Evolutionary conservation across 2,113 vertebrate species (phyloP), one percentile per base, ranked within the genome.

Genomic region (Entosphenus tridentatus): DNA sequence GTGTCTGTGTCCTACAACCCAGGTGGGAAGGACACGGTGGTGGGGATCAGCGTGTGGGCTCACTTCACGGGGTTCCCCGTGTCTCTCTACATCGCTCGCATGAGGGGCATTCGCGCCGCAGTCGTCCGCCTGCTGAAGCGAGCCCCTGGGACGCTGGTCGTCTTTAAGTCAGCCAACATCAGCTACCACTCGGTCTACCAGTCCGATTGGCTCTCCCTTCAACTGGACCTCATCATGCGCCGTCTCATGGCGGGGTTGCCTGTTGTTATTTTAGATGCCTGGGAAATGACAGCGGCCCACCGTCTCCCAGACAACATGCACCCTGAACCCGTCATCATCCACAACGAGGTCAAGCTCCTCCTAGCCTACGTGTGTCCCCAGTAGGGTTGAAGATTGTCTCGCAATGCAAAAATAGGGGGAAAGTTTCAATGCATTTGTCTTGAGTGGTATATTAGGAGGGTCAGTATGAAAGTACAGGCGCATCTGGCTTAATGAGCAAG

Each of bases 201-300:
- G 57, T 74, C 74, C 57, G 75, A 76, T 70, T 78, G 76, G 77
- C 70, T 76, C 58, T 73, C 76, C 67, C 72, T 75, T 59, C 77
- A 78, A 70, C 68, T 78, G 65, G 72, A 78, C 74, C 65, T 14
- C 8, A 39, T 72, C 9, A 70, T 78, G 17, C 71, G 70, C 9
- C 72, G 57, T 11, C 70, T 73, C 68, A 75, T 78, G 70, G 69
- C 70, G 57, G 73, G 71, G 9, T 57, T 75, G 56, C 69, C 70
- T 3, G 74, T 78, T 8, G 75, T 72, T 18, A 67, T 77, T 55
- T 17, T 78, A 2, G 77, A 78, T 13, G 71, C 67, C 12, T 78
- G 76, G 76, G 76, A 76, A 70, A 78, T 78, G 77, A 77, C 76
- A 2, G 73, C 77, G 55, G 75, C 75, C 59, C 76, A 78, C 68